Percentiles rank a stretch among this genome's conserved stretches.
Conservation (phyloP, 2,113 vertebrate genomes). For the Anas platyrhynchos region DNA sequence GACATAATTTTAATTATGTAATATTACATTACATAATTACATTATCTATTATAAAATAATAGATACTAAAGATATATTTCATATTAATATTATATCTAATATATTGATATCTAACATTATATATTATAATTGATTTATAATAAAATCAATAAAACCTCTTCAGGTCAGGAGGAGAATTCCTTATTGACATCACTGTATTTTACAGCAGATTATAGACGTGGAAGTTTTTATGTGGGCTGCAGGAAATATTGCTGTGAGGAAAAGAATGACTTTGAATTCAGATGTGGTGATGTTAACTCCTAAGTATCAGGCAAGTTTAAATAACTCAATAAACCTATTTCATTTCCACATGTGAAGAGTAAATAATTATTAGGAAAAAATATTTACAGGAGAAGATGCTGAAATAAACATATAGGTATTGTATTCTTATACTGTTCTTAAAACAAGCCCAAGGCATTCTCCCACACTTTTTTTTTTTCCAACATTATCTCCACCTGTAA, state of each 20-base stretch:
- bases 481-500: conserved; percentile 89
- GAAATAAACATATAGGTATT: conserved; percentile 59
- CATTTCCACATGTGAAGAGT: neutral
- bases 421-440: conserved; percentile 61
- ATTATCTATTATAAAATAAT: no score
- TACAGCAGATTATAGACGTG: neutral
- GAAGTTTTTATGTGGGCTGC: neutral
- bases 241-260: neutral
- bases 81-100: no score
- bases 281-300: neutral
- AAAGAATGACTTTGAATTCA: neutral
- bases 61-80: no score
- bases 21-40: no score
- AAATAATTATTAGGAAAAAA: conserved; percentile 30
- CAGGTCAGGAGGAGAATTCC: neutral
- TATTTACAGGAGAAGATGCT: neutral
- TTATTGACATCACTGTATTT: neutral
- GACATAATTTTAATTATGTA: no score
- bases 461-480: conserved; percentile 81
- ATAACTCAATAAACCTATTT: neutral
- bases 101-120: no score
- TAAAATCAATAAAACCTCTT: neutral
- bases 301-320: neutral
- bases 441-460: conserved; percentile 81
- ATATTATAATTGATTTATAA: no score